phyloP scores from a whole-genome alignment of 2,113 vertebrate species.

The Plestiodon gilberti region DNA sequence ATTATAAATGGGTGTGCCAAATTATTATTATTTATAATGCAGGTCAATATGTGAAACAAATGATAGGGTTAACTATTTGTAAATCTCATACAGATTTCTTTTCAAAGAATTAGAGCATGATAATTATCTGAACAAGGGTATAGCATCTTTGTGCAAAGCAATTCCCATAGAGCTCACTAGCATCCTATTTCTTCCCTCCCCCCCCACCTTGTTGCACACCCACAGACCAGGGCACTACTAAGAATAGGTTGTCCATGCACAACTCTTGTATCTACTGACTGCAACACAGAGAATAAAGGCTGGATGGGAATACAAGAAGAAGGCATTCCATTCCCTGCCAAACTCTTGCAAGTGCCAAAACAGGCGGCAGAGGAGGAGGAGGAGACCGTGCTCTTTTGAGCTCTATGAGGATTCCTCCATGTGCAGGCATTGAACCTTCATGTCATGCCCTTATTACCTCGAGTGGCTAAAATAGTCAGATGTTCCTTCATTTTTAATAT shows the following conservation, averaged over 20 bases:
- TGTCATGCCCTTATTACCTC: not conserved
- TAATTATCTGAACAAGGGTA: not conserved
- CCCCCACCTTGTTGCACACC: not conserved
- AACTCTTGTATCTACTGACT: not conserved
- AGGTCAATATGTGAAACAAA: not conserved
- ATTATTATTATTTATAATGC: conserved; percentile 17
- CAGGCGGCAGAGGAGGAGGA: not conserved
- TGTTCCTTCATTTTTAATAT: not conserved
- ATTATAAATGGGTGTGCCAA: conserved; percentile 39
- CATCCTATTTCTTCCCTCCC: not conserved
- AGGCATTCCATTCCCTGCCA: not conserved
- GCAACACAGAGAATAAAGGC: not conserved
- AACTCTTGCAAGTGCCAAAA: not conserved
- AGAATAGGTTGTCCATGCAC: not conserved
- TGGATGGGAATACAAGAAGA: not conserved
- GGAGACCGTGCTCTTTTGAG: not conserved
- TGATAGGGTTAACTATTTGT: not conserved
- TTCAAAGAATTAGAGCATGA: not conserved
- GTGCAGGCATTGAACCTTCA: not conserved
- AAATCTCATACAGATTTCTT: not conserved
- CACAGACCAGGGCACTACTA: not conserved
- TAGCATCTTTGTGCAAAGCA: not conserved
- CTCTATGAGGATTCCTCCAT: not conserved
- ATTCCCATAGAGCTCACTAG: not conserved
- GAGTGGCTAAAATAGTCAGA: not conserved